Conservation (phyloP, 2,797 vertebrate genomes). For the Clarias laeviceps region DNA sequence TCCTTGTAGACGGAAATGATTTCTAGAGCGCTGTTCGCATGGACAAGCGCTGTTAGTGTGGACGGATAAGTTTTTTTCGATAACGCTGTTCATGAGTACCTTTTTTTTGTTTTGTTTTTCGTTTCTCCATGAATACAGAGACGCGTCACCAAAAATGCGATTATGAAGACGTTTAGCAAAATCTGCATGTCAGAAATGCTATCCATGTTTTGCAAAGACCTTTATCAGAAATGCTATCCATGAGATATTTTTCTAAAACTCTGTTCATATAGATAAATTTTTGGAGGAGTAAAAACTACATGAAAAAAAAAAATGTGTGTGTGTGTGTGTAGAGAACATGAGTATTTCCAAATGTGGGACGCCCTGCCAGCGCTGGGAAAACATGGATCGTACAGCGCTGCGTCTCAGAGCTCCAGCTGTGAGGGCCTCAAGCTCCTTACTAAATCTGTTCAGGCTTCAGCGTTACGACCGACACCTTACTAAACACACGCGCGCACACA, state of each 20-base stretch:
- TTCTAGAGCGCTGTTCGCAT: background rate
- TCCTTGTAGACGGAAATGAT: background rate
- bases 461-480: background rate
- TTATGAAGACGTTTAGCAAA: too few species aligned
- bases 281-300: background rate
- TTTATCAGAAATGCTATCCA: too few species aligned
- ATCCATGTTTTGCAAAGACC: too few species aligned
- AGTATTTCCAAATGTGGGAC: conserved; percentile 43
- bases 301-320: background rate
- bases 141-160: too few species aligned
- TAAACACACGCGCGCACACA: background rate
- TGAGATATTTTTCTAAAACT: background rate
- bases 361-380: conserved; percentile 3
- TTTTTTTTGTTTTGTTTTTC: too few species aligned
- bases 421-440: conserved; percentile 9
- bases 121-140: too few species aligned
- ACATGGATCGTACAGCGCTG: background rate
- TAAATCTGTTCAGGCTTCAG: conserved; percentile 5
- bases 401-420: background rate
- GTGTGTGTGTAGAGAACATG: too few species aligned
- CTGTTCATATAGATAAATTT: too few species aligned
- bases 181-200: too few species aligned
- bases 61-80: background rate
- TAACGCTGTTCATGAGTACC: too few species aligned
- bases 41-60: background rate